phyloP scores from a whole-genome alignment of 2,888 invertebrate species.

The Neoaliturus tenellus region DNA sequence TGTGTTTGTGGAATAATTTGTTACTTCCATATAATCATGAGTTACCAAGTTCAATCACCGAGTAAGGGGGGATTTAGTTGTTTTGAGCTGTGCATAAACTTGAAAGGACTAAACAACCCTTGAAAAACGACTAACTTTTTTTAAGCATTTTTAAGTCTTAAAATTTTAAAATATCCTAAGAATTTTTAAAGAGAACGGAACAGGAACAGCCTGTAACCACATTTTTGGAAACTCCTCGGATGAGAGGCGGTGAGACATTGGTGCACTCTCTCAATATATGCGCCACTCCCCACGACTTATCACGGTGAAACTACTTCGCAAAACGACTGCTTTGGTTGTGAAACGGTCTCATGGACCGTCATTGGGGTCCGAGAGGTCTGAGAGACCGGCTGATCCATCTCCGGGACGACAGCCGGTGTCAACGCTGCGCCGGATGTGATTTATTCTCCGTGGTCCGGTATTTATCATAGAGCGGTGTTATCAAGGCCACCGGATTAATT shows the following conservation, averaged over 20 bases:
- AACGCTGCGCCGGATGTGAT: conserved; percentile 7
- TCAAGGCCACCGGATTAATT: conserved; percentile 19
- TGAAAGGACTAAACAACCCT: no score
- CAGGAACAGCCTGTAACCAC: no score
- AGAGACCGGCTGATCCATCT: background rate
- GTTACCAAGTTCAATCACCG: no score
- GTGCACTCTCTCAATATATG: background rate
- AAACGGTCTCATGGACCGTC: no score
- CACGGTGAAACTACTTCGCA: background rate
- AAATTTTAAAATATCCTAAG: no score
- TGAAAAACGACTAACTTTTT: no score
- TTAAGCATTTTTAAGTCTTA: no score
- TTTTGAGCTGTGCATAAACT: no score
- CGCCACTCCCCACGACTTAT: background rate
- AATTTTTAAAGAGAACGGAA: no score
- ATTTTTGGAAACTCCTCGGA: background rate
- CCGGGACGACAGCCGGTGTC: conserved; percentile 5
- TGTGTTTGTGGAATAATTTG: no score
- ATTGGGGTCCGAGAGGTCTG: background rate
- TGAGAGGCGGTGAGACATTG: conserved; percentile 8
- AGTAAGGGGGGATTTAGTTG: no score
- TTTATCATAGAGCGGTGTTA: conserved; percentile 37
- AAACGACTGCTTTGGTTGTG: background rate
- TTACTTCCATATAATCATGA: no score
- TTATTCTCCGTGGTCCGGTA: conserved; percentile 6